Conservation (phyloP, 2,113 vertebrate genomes). For the Lamprologus lemairii region DNA sequence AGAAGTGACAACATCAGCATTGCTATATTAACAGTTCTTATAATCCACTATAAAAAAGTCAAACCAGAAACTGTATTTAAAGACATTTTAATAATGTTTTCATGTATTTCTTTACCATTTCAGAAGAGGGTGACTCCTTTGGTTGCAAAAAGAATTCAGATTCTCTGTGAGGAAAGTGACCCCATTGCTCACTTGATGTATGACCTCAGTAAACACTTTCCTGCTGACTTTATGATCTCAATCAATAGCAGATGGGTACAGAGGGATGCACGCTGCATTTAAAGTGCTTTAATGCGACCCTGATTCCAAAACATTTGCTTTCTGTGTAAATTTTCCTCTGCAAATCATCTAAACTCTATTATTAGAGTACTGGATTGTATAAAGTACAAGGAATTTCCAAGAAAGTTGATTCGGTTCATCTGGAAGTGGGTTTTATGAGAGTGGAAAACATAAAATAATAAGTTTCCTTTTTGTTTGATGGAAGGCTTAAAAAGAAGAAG, state of each 20-base stretch:
- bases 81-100: rapidly evolving
- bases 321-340: background rate
- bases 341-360: background rate
- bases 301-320: background rate
- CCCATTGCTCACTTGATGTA: background rate
- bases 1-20: background rate
- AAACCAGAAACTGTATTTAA: background rate
- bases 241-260: background rate
- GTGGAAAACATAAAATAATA: background rate
- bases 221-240: background rate
- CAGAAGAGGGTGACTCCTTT: background rate
- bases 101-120: background rate
- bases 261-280: background rate
- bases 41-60: background rate
- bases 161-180: background rate
- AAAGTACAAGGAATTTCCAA: background rate
- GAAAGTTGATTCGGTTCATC: background rate
- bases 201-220: background rate
- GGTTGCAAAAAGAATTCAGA: background rate
- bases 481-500: background rate
- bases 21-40: background rate
- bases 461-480: background rate
- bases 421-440: background rate
- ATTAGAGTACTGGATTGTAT: background rate
- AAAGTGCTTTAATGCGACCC: background rate